Evolutionary conservation across 2,888 invertebrate genomes (phyloP), one percentile per base, ranked within the genome.

Genomic region (Villa cingulata): DNA sequence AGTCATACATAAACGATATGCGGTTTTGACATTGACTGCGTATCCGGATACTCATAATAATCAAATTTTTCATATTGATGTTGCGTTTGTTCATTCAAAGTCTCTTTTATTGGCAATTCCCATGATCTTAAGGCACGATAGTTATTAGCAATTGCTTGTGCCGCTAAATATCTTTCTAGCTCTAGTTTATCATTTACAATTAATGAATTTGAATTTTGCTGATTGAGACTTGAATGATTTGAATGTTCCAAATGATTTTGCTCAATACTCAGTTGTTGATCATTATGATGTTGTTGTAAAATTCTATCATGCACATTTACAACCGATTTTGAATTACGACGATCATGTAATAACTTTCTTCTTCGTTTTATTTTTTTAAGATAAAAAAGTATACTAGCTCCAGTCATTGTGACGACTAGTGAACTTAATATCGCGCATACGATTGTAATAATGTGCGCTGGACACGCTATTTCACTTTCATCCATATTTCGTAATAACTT

Each of bases 1-100:
- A 68, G 68, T 72, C 74, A 75, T 64, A 75, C 75, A 57, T 72
- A 72, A 58, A 72, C 72, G 54, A 72, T 70, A 55, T 72, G 72
- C 48, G 72, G 71, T 57, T 69, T 68, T 50, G 62, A 59, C 62
- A 70, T 65, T 57, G 72, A 66, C 53, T 72, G 72, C 57, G 72
- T 62, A 46, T 68, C 68, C 14, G 68, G 68, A 51, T 67, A 69
- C 46, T 69, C 68, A 50, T 68, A 70, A 53, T 69, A 68, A 53
- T 69, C 70, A 57, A 70, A 70, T 46, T 68, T 66, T 53, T 70
- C 70, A 51, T 70, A 70, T 37, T 69, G 59, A 55, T 70, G 68
- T 48, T 69, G 70, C 27, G 32, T 49, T 45, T 42, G 38, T 14
- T 43, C 42, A 27, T 52, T 48, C 3, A 62, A 60, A 14, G 62